phyloP scores from a whole-genome alignment of 2,113 vertebrate species.

The Acanthochromis polyacanthus region DNA sequence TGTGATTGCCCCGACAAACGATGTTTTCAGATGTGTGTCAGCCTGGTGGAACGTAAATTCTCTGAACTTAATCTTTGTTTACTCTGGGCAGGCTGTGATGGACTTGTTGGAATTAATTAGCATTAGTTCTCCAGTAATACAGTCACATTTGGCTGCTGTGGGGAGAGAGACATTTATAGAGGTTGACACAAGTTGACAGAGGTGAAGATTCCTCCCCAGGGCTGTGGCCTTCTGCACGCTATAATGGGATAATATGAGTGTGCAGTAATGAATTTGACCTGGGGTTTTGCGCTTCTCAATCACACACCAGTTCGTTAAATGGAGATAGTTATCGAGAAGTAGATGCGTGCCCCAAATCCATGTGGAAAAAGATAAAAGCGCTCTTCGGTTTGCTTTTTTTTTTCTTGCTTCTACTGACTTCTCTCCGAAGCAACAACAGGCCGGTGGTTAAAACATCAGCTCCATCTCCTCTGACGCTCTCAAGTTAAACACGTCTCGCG shows the following conservation, averaged over 20 bases:
- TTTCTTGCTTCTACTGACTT: slow-evolving; percentile 32
- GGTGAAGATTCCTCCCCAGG: slow-evolving; percentile 60
- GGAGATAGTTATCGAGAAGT: not conserved
- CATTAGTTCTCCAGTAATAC: slow-evolving; percentile 49
- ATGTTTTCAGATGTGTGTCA: slow-evolving; percentile 65
- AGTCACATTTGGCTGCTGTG: slow-evolving; percentile 34
- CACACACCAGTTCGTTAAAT: slow-evolving; percentile 16
- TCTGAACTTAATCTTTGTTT: slow-evolving; percentile 59
- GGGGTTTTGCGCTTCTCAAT: slow-evolving; percentile 26
- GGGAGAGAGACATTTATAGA: slow-evolving; percentile 58
- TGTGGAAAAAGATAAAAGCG: not conserved
- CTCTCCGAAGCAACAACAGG: slow-evolving; percentile 40
- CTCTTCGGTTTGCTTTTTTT: slow-evolving; percentile 1
- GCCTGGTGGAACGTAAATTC: slow-evolving; percentile 38
- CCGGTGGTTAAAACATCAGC: slow-evolving; percentile 50
- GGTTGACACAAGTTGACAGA: slow-evolving; percentile 61
- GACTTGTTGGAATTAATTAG: slow-evolving; percentile 73
- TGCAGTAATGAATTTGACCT: slow-evolving; percentile 47
- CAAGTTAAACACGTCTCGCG: slow-evolving; percentile 71
- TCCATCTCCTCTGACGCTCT: slow-evolving; percentile 45
- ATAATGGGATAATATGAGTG: slow-evolving; percentile 59
- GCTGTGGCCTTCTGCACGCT: slow-evolving; percentile 36
- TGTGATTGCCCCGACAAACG: slow-evolving; percentile 54
- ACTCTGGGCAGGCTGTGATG: slow-evolving; percentile 47
- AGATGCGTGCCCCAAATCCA: not conserved